Evolutionary conservation across 2,888 invertebrate genomes (phyloP).

Genomic region (Brenthis hecate): DNA sequence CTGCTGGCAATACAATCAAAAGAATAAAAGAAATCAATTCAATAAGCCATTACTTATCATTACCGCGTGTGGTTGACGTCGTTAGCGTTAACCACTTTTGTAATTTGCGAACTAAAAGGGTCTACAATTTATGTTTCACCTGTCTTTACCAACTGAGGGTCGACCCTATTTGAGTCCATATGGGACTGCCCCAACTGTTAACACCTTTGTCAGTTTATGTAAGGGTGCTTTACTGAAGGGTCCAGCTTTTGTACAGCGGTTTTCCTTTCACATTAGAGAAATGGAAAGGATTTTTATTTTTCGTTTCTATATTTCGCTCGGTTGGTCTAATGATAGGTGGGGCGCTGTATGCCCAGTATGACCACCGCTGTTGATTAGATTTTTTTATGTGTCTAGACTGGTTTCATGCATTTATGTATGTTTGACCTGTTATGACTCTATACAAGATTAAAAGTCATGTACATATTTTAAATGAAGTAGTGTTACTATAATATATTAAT

Average conservation of each 20-base stretch:
- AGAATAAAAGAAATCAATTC: constrained; percentile 30
- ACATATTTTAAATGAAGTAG: too few relatives aligned
- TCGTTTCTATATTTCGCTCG: constrained; percentile 35
- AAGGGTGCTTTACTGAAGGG: constrained; percentile 53
- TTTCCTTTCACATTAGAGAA: constrained; percentile 52
- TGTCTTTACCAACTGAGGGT: constrained; percentile 64
- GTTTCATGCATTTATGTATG: constrained; percentile 1
- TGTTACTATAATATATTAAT: too few relatives aligned
- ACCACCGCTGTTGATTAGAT: constrained; percentile 33
- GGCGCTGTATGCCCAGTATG: constrained; percentile 19
- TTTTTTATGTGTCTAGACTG: constrained; percentile 36
- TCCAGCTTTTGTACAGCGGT: constrained; percentile 48
- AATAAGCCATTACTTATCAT: constrained; percentile 39
- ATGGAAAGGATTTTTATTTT: constrained; percentile 34
- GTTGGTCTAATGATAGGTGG: constrained; percentile 36
- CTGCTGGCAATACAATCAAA: constrained; percentile 15
- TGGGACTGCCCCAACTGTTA: constrained; percentile 60
- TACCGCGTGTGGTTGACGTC: constrained; percentile 47
- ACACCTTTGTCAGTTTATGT: constrained; percentile 61
- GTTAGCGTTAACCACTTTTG: constrained; percentile 59
- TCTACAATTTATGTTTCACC: constrained; percentile 69
- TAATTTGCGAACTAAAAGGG: constrained; percentile 66
- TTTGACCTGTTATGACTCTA: constrained; percentile 18
- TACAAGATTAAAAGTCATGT: constrained; percentile 9
- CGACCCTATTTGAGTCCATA: constrained; percentile 64